Evolutionary conservation across 2,797 vertebrate species (phyloP).

Genomic region (Bradypodion pumilum): DNA sequence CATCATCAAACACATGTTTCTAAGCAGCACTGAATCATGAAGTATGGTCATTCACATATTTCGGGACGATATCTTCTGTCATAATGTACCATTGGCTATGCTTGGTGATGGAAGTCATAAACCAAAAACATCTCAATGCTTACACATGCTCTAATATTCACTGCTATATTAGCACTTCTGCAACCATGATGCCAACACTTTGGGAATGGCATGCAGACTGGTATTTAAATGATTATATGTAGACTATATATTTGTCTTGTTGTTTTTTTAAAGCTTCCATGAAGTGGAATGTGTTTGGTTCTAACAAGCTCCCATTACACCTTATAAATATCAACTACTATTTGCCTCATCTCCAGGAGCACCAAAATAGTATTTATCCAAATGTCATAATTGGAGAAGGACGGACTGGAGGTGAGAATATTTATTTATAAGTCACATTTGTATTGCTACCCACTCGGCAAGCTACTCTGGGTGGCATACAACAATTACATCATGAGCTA

Average conservation of each 20-base stretch:
- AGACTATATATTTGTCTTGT: background rate
- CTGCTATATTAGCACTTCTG: background rate
- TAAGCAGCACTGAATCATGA: background rate
- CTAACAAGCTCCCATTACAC: slow-evolving; percentile 39
- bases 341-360: slow-evolving; percentile 82
- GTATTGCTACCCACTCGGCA: too few relatives aligned
- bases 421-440: too few relatives aligned
- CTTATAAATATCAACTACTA: slow-evolving; percentile 67
- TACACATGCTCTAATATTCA: background rate
- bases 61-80: background rate
- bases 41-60: background rate
- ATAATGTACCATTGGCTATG: background rate
- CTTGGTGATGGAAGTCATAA: background rate
- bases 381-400: slow-evolving; percentile 80
- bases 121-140: background rate
- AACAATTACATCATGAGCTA: too few relatives aligned
- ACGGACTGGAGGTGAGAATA: slow-evolving; percentile 83
- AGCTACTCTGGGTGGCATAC: too few relatives aligned
- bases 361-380: slow-evolving; percentile 76
- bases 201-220: background rate
- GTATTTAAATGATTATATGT: background rate
- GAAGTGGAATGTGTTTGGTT: slow-evolving; percentile 43
- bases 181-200: background rate
- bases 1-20: background rate
- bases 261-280: slow-evolving; percentile 59